Evolutionary conservation across 1,140 invertebrate species (phyloP).

Genomic region (Apolygus lucorum): DNA sequence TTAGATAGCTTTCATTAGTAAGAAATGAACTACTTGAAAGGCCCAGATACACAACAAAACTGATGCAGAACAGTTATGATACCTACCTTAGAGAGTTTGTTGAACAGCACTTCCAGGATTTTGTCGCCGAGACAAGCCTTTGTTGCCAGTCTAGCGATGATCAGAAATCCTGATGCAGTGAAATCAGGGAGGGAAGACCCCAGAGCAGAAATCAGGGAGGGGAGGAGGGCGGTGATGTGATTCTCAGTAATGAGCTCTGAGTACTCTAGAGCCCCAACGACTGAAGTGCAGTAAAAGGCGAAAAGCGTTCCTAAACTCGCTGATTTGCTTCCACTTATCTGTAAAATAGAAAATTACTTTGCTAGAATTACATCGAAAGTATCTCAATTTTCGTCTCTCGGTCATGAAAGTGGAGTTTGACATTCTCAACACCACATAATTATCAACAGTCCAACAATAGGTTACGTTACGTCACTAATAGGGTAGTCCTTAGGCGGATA

Average conservation of each 20-base stretch:
- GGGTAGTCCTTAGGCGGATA: too few relatives aligned
- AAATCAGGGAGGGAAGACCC: constrained; percentile 58
- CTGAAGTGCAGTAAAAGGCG: constrained; percentile 64
- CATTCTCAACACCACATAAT: too few relatives aligned
- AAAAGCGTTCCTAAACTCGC: constrained; percentile 56
- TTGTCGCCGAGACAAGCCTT: constrained; percentile 53
- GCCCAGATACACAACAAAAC: too few relatives aligned
- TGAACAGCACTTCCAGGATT: constrained; percentile 51
- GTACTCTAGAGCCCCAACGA: constrained; percentile 57
- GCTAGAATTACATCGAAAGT: too few relatives aligned
- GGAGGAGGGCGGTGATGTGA: constrained; percentile 58
- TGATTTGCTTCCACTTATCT: constrained; percentile 46
- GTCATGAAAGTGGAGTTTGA: too few relatives aligned
- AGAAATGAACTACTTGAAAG: too few relatives aligned
- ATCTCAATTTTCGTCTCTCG: too few relatives aligned
- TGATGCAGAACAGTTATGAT: too few relatives aligned
- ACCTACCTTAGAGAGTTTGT: constrained; percentile 49
- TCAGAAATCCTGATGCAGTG: constrained; percentile 61
- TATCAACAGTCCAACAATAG: too few relatives aligned
- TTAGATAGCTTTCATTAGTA: too few relatives aligned
- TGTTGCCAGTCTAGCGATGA: constrained; percentile 47
- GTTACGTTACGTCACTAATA: too few relatives aligned
- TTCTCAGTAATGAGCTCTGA: constrained; percentile 46
- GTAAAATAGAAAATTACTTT: constrained; percentile 14
- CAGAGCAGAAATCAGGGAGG: constrained; percentile 58